Base-by-base conservation (phyloP, 2,113 vertebrate species). In the Saguinus imperator region DNA sequence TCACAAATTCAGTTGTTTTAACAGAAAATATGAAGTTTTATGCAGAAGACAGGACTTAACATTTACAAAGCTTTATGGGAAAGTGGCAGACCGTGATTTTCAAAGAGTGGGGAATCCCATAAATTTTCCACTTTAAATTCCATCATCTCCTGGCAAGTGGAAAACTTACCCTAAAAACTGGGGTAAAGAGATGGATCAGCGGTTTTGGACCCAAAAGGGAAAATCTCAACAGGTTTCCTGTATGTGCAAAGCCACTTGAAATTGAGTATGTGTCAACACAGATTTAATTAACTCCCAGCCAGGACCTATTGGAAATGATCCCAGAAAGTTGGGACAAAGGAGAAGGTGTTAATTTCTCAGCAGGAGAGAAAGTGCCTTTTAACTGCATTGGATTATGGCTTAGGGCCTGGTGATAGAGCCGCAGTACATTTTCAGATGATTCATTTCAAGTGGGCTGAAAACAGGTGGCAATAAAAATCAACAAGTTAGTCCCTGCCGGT, bases 271-370 rank as follows among this genome's bases (percentile, higher is more conserved):
- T 98, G 98, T 97, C 98, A 98, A 98, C 96, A 98, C 92, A 97
- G 98, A 98, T 97, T 98, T 98, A 98, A 98, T 98, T 98, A 98
- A 98, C 97, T 98, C 94, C 95, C 92, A 97, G 96, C 97, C 97
- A 98, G 95, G 97, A 98, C 97, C 97, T 97, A 95, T 96, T 98
- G 98, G 98, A 98, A 98, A 96, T 94, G 97, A 97, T 98, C 98
- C 98, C 98, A 98, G 98, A 98, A 98, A 98, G 97, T 97, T 97
- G 96, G 96, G 97, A 98, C 97, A 98, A 98, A 98, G 95, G 95
- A 98, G 90, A 97, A 98, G 97, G 97, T 98, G 98, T 98, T 97
- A 98, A 98, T 98, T 98, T 97, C 98, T 97, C 96, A 93, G 96
- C 95, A 96, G 96, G 97, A 98, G 80, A 95, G 95, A 98, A 97